Conservation (phyloP, 2,888 invertebrate species). For the Drosophila cracens region DNA sequence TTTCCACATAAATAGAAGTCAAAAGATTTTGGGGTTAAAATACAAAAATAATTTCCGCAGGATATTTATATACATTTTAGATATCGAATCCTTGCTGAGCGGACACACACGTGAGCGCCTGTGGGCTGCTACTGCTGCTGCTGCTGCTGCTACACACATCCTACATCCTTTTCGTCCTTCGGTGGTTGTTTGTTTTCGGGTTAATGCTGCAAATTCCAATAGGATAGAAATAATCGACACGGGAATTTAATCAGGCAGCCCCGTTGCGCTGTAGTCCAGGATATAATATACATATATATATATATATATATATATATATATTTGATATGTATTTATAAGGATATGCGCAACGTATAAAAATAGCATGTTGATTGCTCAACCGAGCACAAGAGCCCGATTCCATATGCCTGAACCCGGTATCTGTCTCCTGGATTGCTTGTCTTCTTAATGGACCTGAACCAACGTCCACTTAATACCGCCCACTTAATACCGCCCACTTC, state of each 20-base stretch:
- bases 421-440: constrained; percentile 4
- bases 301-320: neutral
- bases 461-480: constrained; percentile 51
- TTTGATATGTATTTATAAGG: constrained; percentile 6
- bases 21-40: constrained; percentile 73
- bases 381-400: constrained; percentile 3
- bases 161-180: constrained; percentile 4
- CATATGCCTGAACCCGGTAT: neutral
- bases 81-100: constrained; percentile 58
- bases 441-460: constrained; percentile 44
- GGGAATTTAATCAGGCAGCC: constrained; percentile 80
- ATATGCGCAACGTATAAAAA: constrained; percentile 72
- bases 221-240: constrained; percentile 79
- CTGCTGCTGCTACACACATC: neutral
- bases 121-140: constrained; percentile 19
- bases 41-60: constrained; percentile 73
- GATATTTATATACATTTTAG: constrained; percentile 4
- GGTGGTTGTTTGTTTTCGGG: constrained; percentile 31
- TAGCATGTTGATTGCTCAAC: constrained; percentile 68
- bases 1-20: constrained; percentile 58
- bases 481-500: constrained; percentile 34
- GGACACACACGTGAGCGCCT: constrained; percentile 70
- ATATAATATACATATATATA: neutral
- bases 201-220: constrained; percentile 66
- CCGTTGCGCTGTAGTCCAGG: constrained; percentile 45